These are phyloP conservation scores for Ganaspis sp. DNA, from an alignment of 1,140 invertebrate species.

Conservation along the genomic window DNA sequence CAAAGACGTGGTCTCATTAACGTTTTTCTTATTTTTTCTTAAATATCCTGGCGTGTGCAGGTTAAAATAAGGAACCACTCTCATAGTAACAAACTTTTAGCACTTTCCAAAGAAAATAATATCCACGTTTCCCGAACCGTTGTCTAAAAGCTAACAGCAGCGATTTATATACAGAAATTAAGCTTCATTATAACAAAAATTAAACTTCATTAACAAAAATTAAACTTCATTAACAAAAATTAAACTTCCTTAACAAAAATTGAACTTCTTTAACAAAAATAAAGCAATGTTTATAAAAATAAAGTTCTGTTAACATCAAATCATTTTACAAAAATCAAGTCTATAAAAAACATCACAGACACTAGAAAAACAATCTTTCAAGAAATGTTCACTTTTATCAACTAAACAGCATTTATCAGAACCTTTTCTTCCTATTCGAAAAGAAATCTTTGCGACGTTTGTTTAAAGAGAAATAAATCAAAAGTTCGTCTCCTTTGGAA, in stretches of 20 bases:
- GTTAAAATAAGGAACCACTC: slow-evolving; percentile 52
- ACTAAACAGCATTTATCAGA: slow-evolving; percentile 34
- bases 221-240: neutral
- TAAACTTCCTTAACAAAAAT: neutral
- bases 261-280: neutral
- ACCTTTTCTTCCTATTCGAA: slow-evolving; percentile 39
- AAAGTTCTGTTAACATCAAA: no score
- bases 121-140: no score
- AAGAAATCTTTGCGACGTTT: slow-evolving; percentile 35
- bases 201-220: neutral
- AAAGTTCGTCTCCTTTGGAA: neutral
- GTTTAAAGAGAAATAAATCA: neutral
- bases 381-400: slow-evolving; percentile 24
- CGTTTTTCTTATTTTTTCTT: slow-evolving; percentile 46
- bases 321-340: no score
- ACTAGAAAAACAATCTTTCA: no score
- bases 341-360: no score
- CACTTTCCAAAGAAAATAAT: neutral
- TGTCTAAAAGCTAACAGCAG: no score
- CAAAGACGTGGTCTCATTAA: slow-evolving; percentile 55
- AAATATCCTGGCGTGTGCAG: slow-evolving; percentile 38
- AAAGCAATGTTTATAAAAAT: neutral
- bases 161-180: no score
- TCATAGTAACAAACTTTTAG: slow-evolving; percentile 47
- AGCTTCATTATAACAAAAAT: neutral